Percentiles rank a stretch among this genome's conserved stretches.
These are phyloP conservation scores for Enteromius treurensis DNA, from an alignment of 2,797 vertebrate genomes.

Conservation along the genomic window DNA sequence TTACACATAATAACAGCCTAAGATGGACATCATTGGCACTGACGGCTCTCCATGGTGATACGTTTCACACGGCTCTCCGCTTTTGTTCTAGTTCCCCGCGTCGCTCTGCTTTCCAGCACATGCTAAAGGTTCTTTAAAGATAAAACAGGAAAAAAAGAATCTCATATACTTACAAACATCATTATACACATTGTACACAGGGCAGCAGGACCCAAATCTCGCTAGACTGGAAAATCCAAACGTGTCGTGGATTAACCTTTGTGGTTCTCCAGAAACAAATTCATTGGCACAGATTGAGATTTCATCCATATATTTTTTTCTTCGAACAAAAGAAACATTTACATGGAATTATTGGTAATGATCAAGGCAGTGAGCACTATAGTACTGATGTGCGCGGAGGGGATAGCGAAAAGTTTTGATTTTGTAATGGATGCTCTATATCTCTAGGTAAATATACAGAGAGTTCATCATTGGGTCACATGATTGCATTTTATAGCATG, in stretches of 20 bases:
- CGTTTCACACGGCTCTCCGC: conserved; percentile 27
- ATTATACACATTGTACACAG: conserved; percentile 48
- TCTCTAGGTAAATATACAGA: conserved; percentile 49
- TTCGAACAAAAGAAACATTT: conserved; percentile 35
- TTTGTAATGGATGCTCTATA: conserved; percentile 19
- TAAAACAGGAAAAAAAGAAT: conserved; percentile 45
- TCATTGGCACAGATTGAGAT: conserved; percentile 18
- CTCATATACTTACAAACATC: conserved; percentile 40
- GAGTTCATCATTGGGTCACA: conserved; percentile 28
- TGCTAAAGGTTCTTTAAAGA: conserved; percentile 36
- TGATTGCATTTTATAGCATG: conserved; percentile 5
- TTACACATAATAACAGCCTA: conserved; percentile 52
- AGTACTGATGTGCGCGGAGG: conserved; percentile 13
- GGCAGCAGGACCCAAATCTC: not conserved
- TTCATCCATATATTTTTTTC: conserved; percentile 1
- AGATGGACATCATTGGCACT: conserved; percentile 45
- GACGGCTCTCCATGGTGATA: conserved; percentile 40
- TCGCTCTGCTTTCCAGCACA: conserved; percentile 36
- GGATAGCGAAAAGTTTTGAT: not conserved
- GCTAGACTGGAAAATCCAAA: not conserved
- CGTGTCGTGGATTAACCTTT: not conserved
- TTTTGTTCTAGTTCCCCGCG: conserved; percentile 3
- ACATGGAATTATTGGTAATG: conserved; percentile 30
- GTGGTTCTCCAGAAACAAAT: not conserved
- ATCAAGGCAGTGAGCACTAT: conserved; percentile 24